phyloP scores from a whole-genome alignment of 30 jellyfish, hydroid and myxozoan genomes.

The Clytia hemisphaerica region DNA sequence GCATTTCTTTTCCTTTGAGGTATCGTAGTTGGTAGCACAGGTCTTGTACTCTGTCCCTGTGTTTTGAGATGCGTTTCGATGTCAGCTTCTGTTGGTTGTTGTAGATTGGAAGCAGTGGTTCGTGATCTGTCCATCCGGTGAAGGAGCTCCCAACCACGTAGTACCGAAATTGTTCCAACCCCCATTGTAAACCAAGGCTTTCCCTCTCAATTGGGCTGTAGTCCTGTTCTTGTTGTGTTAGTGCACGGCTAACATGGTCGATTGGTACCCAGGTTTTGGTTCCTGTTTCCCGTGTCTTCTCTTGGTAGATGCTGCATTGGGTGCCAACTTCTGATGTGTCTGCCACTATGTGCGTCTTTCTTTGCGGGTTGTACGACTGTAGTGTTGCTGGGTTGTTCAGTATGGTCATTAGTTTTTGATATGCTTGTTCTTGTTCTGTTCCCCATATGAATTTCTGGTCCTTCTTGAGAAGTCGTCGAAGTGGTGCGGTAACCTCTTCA shows the following conservation, averaged over 20 bases:
- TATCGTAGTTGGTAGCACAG: background rate
- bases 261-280: slow-evolving; percentile 3
- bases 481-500: slow-evolving; percentile 7
- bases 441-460: background rate
- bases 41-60: slow-evolving; percentile 4
- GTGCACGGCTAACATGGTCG: slow-evolving; percentile 1
- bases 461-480: background rate
- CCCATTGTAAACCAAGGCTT: slow-evolving; percentile 8
- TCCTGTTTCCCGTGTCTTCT: no score
- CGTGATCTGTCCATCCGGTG: slow-evolving; percentile 23
- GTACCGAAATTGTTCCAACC: no score
- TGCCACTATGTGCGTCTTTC: background rate
- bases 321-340: slow-evolving; percentile 4
- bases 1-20: slow-evolving; percentile 16
- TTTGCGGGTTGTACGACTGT: background rate
- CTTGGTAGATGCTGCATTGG: slow-evolving; percentile 5
- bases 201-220: slow-evolving; percentile 15
- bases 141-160: background rate
- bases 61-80: no score
- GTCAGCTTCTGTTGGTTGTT: slow-evolving; percentile 18
- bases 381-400: slow-evolving; percentile 8
- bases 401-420: background rate
- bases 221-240: background rate
- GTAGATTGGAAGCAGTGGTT: slow-evolving; percentile 4
- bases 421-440: background rate